Evolutionary conservation across 2,113 vertebrate genomes (phyloP).

Genomic region (Phalacrocorax carbo): DNA sequence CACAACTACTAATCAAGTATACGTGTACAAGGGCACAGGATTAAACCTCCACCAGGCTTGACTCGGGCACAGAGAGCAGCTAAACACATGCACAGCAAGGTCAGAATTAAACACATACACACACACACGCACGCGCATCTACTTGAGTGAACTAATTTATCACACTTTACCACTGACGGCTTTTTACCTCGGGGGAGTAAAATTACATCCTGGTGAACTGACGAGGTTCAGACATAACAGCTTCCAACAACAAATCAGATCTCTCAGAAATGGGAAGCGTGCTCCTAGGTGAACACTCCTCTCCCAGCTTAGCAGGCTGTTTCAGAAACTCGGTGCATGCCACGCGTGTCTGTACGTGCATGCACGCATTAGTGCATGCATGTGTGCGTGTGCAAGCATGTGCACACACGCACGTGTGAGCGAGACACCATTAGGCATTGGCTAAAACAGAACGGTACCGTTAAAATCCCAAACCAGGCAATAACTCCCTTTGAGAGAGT

Average conservation of each 20-base stretch:
- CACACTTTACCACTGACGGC: slow-evolving; percentile 77
- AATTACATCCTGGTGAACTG: slow-evolving; percentile 74
- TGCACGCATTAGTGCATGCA: rapidly evolving
- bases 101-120: slow-evolving; percentile 76
- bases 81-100: slow-evolving; percentile 74
- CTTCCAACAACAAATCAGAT: slow-evolving; percentile 50
- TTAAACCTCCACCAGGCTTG: slow-evolving; percentile 88
- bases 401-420: rapidly evolving
- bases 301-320: neutral
- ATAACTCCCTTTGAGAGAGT: neutral
- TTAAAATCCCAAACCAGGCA: neutral
- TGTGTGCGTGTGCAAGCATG: rapidly evolving
- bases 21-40: slow-evolving; percentile 88
- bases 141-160: slow-evolving; percentile 78
- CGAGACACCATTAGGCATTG: neutral
- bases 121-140: slow-evolving; percentile 50
- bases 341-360: rapidly evolving
- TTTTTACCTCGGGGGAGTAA: slow-evolving; percentile 76
- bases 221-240: slow-evolving; percentile 60
- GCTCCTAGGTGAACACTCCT: neutral
- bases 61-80: slow-evolving; percentile 80
- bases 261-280: neutral
- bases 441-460: neutral
- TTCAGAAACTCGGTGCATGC: neutral
- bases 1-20: slow-evolving; percentile 94